phyloP scores from a whole-genome alignment of 2,888 invertebrate species.

The Rhagonycha lutea region DNA sequence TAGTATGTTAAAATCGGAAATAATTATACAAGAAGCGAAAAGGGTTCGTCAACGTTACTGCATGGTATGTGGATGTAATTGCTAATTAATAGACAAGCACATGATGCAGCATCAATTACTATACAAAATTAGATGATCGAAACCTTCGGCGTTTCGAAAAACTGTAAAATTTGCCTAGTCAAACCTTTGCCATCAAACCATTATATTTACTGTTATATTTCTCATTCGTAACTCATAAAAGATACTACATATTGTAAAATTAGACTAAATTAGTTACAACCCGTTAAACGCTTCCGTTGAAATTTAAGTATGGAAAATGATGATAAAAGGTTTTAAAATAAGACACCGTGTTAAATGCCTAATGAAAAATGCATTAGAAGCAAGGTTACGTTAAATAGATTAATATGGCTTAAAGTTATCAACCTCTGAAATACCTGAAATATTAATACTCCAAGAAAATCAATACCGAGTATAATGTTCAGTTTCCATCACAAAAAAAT shows the following conservation, averaged over 20 bases:
- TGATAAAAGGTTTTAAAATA: neutral
- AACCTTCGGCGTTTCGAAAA: neutral
- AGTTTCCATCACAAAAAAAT: neutral
- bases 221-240: neutral
- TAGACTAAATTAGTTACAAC: neutral
- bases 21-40: neutral
- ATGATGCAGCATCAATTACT: slow-evolving; percentile 12
- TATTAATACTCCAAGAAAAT: neutral
- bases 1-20: neutral
- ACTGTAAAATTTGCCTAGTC: neutral
- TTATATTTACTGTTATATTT: neutral
- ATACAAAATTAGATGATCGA: neutral
- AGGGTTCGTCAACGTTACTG: neutral
- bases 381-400: neutral
- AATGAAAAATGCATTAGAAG: neutral
- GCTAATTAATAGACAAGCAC: slow-evolving; percentile 2
- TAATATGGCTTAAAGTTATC: neutral
- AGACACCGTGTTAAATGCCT: neutral
- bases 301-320: neutral
- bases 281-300: slow-evolving; percentile 1
- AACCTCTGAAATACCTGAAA: neutral
- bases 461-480: neutral
- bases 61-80: neutral
- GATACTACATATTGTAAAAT: neutral
- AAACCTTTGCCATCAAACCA: neutral